Base-by-base conservation (phyloP, 1,140 invertebrate genomes). In the Drosophila mauritiana region DNA sequence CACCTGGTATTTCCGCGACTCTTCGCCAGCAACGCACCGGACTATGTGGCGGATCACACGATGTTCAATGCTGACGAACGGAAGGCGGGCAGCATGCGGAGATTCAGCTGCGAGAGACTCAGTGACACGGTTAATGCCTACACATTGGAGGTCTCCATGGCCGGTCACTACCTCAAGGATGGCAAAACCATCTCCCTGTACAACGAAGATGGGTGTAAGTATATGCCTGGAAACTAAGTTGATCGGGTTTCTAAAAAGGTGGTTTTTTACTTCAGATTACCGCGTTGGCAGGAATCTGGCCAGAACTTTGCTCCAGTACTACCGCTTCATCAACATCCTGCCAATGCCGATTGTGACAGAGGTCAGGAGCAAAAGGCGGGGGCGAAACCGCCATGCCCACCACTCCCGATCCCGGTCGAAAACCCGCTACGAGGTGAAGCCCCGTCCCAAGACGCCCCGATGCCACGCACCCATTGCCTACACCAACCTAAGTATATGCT, bases 1-100 rank as follows among this genome's bases (percentile, higher is more conserved):
- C 97, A 98, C 92, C 95, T 97, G 31, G 95, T 98, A 3, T 96
- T 98, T 88, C 97, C 98, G 0, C 98, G 98, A 92, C 92, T 98
- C n/a, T 93, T 98, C 59, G 95, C 96, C 76, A 95, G 95, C 85
- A 95, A 96, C 85, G 95, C 97, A 10, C 96, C 97, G 70, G 98
- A 98, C 84, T 98, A 97, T 91, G 95, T 95, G 27, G 75, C 94
- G 12, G 93, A 93, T 42, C 97, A 97, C 91, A 97, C 97, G 15
- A 96, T 97, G 93, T 99, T 98, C 92, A 98, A 98, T 93, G 95
- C 96, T 39, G 97, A 98, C 93, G 93, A 95, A 2, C 94, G 95
- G 27, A 98, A 98, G 93, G 94, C 94, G 17, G 97, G 97, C n/a
- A 97, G 97, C 27, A 95, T 97, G 0, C 93, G 98, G 88, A 95